Conservation (phyloP, 1,140 invertebrate genomes). For the Cyclina sinensis region DNA sequence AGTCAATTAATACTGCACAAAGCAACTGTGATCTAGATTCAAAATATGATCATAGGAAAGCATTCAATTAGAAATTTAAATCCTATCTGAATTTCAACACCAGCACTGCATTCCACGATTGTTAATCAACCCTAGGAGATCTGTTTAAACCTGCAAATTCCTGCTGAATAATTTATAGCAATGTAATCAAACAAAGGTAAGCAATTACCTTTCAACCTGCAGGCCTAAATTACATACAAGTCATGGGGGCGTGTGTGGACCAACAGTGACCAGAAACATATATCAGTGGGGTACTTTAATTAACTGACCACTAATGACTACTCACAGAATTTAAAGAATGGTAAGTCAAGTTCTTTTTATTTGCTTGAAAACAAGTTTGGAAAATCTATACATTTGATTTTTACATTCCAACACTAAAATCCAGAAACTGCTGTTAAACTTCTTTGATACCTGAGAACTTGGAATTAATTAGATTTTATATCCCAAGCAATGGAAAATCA, state of each 20-base stretch:
- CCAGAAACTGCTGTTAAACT: neutral
- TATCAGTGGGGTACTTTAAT: neutral
- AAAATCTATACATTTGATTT: neutral
- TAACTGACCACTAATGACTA: neutral
- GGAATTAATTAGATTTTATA: neutral
- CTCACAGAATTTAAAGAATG: neutral
- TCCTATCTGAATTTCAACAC: neutral
- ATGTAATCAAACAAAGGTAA: neutral
- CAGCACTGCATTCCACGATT: neutral
- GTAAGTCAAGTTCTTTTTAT: neutral
- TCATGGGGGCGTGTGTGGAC: neutral
- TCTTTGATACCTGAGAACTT: neutral
- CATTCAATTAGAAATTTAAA: neutral
- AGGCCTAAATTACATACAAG: neutral
- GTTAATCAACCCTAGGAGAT: conserved; percentile 16
- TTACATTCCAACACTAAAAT: neutral
- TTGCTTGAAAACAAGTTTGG: neutral
- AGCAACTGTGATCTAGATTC: neutral
- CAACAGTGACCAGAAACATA: neutral
- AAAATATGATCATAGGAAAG: neutral
- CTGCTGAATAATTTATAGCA: conserved; percentile 27
- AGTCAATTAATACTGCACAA: neutral
- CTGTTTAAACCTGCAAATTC: conserved; percentile 7
- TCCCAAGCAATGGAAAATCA: neutral
- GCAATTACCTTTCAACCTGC: neutral